A percentile compares a stretch with the other conserved stretches of the same genome.
phyloP scores from a whole-genome alignment of 2,113 vertebrate species.

The Mustelus asterias region DNA sequence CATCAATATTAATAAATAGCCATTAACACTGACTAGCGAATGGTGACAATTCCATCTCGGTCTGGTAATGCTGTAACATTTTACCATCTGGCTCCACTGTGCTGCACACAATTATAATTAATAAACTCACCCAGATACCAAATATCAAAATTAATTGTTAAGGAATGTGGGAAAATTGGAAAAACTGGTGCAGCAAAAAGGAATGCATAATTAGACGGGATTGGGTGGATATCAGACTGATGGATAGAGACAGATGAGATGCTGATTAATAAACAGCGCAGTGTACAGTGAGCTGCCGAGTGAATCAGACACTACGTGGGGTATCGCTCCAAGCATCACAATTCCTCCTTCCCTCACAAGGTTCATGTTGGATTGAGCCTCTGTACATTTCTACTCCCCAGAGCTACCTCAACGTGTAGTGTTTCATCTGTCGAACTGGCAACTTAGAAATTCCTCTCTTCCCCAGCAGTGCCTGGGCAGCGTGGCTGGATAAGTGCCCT shows the following conservation, averaged over 20 bases:
- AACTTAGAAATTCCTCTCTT: not conserved
- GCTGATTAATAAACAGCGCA: not conserved
- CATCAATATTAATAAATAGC: not conserved
- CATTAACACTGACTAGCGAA: not conserved
- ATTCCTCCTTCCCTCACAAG: not conserved
- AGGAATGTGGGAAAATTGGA: constrained; percentile 15
- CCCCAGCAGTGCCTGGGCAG: not conserved
- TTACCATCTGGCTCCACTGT: not conserved
- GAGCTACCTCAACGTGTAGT: not conserved
- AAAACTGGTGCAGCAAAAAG: not conserved
- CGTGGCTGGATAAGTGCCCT: not conserved
- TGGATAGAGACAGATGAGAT: not conserved
- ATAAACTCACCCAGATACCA: not conserved
- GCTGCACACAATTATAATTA: not conserved
- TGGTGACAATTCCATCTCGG: not conserved
- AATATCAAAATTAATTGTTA: constrained; percentile 24
- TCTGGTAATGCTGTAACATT: not conserved
- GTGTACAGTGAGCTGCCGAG: not conserved
- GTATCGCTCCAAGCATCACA: not conserved
- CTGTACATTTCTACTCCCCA: not conserved
- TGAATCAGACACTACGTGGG: not conserved
- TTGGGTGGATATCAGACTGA: not conserved
- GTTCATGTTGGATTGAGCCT: not conserved
- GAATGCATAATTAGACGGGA: not conserved
- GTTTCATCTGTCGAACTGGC: not conserved